These are phyloP conservation scores for Drosophila leontia DNA, from an alignment of 1,140 invertebrate species.

Conservation along the genomic window DNA sequence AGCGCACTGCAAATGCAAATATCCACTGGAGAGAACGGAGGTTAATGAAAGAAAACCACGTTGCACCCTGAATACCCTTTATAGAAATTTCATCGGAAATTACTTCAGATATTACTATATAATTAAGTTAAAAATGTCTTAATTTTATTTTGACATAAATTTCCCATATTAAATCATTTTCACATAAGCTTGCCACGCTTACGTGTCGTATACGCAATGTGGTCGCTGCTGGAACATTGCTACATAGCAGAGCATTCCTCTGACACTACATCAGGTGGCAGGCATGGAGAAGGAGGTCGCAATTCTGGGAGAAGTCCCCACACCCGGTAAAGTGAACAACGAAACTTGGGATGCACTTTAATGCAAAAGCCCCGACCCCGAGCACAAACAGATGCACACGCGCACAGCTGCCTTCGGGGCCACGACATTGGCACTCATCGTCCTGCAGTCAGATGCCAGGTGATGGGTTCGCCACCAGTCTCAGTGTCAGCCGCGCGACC, in stretches of 20 bases:
- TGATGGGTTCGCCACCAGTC: constrained; percentile 4
- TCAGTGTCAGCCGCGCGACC: constrained; percentile 14
- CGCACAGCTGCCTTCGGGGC: constrained; percentile 14
- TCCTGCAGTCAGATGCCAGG: constrained; percentile 33
- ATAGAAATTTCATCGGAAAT: too few relatives aligned
- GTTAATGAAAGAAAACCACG: background rate
- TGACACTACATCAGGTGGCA: constrained; percentile 61
- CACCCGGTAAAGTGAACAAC: constrained; percentile 43
- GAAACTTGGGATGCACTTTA: constrained; percentile 48
- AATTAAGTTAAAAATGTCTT: background rate
- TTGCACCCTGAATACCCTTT: constrained; percentile 5
- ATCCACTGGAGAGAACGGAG: constrained; percentile 17
- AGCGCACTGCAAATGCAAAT: constrained; percentile 69
- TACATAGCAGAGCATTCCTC: constrained; percentile 29
- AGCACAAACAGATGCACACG: constrained; percentile 57
- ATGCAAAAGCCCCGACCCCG: constrained; percentile 39
- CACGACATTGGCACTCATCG: constrained; percentile 59
- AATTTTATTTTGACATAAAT: background rate
- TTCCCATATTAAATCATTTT: too few relatives aligned
- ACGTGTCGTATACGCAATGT: constrained; percentile 62
- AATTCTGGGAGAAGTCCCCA: background rate
- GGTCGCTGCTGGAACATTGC: background rate
- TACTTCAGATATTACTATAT: background rate
- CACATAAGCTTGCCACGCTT: constrained; percentile 21
- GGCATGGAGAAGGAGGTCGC: background rate